Evolutionary conservation across 2,797 vertebrate genomes (phyloP).

Genomic region (Cyprinodon diabolis): DNA sequence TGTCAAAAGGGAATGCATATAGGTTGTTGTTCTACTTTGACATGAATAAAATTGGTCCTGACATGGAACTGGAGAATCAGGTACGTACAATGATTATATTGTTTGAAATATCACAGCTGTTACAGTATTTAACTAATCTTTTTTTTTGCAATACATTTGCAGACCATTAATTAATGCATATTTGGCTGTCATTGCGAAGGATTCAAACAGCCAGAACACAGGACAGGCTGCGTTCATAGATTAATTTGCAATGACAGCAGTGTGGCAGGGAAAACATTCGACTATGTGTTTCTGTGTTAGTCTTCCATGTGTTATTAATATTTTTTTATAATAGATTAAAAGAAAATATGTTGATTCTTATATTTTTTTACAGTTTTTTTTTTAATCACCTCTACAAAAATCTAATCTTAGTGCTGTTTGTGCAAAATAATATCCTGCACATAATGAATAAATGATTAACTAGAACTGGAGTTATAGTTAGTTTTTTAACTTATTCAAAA

Average conservation of each 20-base stretch:
- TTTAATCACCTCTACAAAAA: no score
- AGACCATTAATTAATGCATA: not conserved
- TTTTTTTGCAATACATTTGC: not conserved
- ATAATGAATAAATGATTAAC: no score
- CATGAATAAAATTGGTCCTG: constrained; percentile 1
- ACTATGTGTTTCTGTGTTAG: not conserved
- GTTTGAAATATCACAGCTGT: not conserved
- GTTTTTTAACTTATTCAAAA: no score
- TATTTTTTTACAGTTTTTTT: not conserved
- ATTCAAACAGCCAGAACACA: not conserved
- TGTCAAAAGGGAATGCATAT: not conserved
- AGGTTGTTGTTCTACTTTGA: constrained; percentile 3
- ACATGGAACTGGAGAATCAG: constrained; percentile 7
- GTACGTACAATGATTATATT: not conserved
- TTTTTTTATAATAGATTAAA: not conserved
- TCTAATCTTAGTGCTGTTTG: no score
- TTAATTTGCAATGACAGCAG: constrained; percentile 5
- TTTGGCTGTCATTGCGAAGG: not conserved
- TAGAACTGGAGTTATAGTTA: no score
- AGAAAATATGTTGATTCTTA: not conserved
- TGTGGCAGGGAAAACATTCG: not conserved
- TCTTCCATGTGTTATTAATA: not conserved
- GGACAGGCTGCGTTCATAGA: constrained; percentile 1
- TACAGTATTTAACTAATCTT: not conserved
- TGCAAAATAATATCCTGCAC: no score